Conservation (phyloP, 2,113 vertebrate genomes). For the Eidolon helvum region DNA sequence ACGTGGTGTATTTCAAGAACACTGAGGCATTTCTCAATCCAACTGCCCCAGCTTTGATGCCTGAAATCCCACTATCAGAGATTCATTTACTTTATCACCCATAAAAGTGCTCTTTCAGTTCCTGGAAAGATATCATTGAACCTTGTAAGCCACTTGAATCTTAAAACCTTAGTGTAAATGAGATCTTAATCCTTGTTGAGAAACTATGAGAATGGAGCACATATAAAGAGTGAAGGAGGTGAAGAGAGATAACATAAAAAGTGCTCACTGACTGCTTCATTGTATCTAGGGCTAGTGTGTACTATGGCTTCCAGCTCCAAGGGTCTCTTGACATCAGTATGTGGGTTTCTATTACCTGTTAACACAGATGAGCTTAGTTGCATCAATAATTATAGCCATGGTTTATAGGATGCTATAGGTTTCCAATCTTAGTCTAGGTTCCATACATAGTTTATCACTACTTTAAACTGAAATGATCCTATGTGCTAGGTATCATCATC, state of each 20-base stretch:
- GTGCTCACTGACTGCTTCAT: background rate
- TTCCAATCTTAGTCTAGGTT: background rate
- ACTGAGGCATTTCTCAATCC: background rate
- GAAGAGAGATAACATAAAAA: background rate
- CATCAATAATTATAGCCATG: background rate
- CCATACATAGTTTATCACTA: background rate
- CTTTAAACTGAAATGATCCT: background rate
- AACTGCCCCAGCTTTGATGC: background rate
- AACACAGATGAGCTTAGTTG: background rate
- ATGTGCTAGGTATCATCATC: background rate
- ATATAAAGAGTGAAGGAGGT: background rate
- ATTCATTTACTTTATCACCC: background rate
- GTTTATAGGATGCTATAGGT: background rate
- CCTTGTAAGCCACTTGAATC: background rate
- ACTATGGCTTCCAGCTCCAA: background rate
- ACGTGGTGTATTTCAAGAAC: background rate
- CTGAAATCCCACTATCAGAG: background rate
- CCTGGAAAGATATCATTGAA: background rate
- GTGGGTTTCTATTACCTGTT: background rate
- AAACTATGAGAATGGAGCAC: background rate
- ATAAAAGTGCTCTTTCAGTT: background rate
- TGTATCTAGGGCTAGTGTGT: background rate
- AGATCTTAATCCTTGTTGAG: slow-evolving; percentile 41
- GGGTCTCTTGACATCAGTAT: background rate
- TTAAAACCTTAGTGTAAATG: background rate